Percentiles rank a stretch among this genome's conserved stretches.
Conservation (phyloP, 2,113 vertebrate species). For the Ifrita kowaldi region DNA sequence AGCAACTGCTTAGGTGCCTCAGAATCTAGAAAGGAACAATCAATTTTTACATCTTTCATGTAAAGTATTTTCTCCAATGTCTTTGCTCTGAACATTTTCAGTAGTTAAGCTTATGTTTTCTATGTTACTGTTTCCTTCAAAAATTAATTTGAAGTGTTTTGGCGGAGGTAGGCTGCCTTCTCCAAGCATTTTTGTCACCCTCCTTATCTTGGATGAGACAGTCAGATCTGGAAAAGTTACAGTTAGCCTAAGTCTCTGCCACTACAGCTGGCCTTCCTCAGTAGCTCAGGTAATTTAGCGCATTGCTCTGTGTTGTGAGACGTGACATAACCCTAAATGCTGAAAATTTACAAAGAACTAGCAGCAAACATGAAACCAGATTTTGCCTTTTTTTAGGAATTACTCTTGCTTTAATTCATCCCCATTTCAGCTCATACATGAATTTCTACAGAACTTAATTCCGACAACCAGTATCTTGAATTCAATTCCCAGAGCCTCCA, state of each 20-base stretch:
- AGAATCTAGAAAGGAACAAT: neutral
- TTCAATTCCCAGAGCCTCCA: neutral
- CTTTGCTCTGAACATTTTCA: neutral
- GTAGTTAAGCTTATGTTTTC: neutral
- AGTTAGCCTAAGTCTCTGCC: neutral
- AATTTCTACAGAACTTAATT: neutral
- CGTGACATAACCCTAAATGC: rapidly evolving
- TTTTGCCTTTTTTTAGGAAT: neutral
- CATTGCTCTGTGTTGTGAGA: neutral
- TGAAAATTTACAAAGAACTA: neutral
- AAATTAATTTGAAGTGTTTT: neutral
- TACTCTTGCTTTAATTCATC: neutral
- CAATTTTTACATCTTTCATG: neutral
- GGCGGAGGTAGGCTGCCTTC: neutral
- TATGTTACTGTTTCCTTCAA: neutral
- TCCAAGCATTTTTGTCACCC: neutral
- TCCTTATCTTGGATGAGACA: neutral
- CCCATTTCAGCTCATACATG: neutral
- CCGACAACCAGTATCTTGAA: neutral
- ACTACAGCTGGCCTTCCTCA: neutral
- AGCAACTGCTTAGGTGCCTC: neutral
- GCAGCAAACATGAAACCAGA: rapidly evolving
- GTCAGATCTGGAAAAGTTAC: neutral
- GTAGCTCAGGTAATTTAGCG: neutral
- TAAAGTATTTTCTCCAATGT: neutral